phyloP scores from a whole-genome alignment of 2,113 vertebrate species.

The Aythya baeri region DNA sequence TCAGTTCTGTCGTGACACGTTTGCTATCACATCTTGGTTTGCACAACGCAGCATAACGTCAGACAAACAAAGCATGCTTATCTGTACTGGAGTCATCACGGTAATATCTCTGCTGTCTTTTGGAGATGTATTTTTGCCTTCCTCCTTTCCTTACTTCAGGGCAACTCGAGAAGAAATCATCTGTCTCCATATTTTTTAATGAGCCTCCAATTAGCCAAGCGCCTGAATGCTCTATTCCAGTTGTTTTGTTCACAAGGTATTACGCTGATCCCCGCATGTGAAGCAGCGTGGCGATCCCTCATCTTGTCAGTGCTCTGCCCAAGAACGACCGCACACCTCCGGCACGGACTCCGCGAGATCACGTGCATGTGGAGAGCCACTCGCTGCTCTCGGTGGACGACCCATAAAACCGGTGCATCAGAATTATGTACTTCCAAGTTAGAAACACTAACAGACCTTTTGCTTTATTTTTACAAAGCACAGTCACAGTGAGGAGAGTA shows the following conservation, averaged over 20 bases:
- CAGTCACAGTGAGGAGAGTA: background rate
- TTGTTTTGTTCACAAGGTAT: slow-evolving; percentile 49
- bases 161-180: slow-evolving; percentile 51
- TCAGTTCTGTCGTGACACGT: slow-evolving; percentile 3
- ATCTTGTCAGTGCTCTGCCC: slow-evolving; percentile 48
- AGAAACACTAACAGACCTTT: background rate
- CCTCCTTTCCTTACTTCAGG: slow-evolving; percentile 45
- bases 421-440: background rate
- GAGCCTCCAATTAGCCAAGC: slow-evolving; percentile 66
- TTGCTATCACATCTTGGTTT: slow-evolving; percentile 20
- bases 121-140: background rate
- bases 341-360: background rate
- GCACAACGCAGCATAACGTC: background rate
- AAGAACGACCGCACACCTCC: slow-evolving; percentile 17
- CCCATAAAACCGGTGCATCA: background rate
- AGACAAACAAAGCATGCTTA: background rate
- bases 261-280: slow-evolving; percentile 46
- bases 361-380: slow-evolving; percentile 36
- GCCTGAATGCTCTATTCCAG: slow-evolving; percentile 49
- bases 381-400: background rate
- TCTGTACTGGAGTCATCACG: background rate
- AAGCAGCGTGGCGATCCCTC: slow-evolving; percentile 44
- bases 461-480: background rate
- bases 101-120: slow-evolving; percentile 25
- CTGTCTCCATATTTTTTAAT: slow-evolving; percentile 65